phyloP scores from a whole-genome alignment of 2,797 vertebrate genomes.

The Acomys russatus region DNA sequence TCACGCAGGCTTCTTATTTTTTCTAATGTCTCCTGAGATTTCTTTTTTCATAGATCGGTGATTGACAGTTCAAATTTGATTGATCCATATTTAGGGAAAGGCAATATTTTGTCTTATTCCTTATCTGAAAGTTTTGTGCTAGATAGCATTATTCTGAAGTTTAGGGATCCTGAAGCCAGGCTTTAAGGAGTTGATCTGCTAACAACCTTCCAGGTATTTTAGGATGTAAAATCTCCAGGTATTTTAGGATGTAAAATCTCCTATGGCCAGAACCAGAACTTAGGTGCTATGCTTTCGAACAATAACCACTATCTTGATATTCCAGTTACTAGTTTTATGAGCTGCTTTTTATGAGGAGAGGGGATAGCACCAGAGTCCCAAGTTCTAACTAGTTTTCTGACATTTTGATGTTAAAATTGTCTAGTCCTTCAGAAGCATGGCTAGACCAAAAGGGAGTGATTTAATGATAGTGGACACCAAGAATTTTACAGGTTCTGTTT shows the following conservation, averaged over 20 bases:
- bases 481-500: background rate
- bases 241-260: background rate
- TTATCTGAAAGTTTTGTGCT: background rate
- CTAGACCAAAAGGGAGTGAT: background rate
- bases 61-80: background rate
- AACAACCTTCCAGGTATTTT: background rate
- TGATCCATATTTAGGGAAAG: background rate
- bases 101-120: background rate
- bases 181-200: background rate
- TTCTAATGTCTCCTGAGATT: background rate
- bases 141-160: background rate
- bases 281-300: background rate
- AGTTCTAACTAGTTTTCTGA: background rate
- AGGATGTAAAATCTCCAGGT: background rate
- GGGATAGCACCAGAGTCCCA: background rate
- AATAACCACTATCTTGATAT: background rate
- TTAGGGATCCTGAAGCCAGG: background rate
- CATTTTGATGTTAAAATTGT: background rate
- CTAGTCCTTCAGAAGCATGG: background rate
- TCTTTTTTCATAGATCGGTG: background rate
- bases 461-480: background rate
- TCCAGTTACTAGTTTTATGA: background rate
- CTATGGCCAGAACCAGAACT: too few species aligned
- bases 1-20: too few species aligned
- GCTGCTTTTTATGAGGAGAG: background rate